phyloP scores from a whole-genome alignment of 2,797 vertebrate genomes.

The Sternotherus odoratus region DNA sequence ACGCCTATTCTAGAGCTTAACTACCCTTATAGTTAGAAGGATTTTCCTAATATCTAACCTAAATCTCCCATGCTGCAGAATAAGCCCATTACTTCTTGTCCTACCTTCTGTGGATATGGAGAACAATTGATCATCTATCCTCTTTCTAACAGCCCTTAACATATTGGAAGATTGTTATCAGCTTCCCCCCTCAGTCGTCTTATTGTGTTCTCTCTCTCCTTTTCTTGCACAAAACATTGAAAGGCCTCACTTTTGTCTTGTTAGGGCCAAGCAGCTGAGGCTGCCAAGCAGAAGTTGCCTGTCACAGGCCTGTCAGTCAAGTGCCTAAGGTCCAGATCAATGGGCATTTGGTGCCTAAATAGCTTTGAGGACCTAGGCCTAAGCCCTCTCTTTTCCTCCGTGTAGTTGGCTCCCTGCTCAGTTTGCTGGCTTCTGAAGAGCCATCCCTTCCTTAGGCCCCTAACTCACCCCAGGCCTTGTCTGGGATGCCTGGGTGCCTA shows the following conservation, averaged over 20 bases:
- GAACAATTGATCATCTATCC: too few species aligned
- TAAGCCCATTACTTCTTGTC: too few species aligned
- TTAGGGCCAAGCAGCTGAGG: background rate
- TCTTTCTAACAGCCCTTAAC: too few species aligned
- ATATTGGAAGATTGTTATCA: background rate
- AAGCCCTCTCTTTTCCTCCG: background rate
- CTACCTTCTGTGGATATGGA: too few species aligned
- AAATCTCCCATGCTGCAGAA: too few species aligned
- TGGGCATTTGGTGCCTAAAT: background rate
- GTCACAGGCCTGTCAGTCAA: background rate
- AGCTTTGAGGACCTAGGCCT: background rate
- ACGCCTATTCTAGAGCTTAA: too few species aligned
- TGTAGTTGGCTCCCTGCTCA: background rate
- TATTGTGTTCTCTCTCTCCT: background rate
- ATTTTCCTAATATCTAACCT: too few species aligned
- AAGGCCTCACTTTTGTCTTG: background rate
- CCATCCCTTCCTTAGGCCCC: background rate
- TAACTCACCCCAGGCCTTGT: too few species aligned
- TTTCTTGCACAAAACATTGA: background rate
- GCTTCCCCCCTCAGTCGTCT: background rate
- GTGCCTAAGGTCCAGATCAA: background rate
- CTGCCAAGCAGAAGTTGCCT: background rate
- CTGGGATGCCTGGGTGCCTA: background rate
- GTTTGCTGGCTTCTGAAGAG: background rate
- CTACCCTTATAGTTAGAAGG: too few species aligned